phyloP scores from a whole-genome alignment of 2,888 invertebrate genomes.

The Caenorhabditis auriculariae region DNA sequence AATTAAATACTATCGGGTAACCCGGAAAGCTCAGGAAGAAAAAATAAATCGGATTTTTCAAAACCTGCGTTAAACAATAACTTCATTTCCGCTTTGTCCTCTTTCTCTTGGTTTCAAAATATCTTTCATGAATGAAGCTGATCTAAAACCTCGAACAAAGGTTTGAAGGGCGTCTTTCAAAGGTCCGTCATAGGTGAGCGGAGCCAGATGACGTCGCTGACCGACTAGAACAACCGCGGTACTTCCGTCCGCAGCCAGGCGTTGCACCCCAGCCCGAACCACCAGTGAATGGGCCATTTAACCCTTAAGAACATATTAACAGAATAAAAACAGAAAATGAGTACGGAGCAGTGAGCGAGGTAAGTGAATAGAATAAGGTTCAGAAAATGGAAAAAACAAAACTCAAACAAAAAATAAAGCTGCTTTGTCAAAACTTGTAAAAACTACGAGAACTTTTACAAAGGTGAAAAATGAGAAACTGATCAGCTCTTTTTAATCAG shows the following conservation, averaged over 20 bases:
- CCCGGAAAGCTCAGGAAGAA: no score
- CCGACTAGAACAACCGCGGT: slow-evolving; percentile 21
- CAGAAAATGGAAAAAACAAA: neutral
- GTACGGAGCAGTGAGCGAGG: neutral
- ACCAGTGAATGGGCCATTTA: neutral
- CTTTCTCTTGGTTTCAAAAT: no score
- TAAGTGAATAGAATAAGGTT: slow-evolving; percentile 1
- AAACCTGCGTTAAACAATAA: no score
- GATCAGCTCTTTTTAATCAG: no score
- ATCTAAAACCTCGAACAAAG: slow-evolving; percentile 20
- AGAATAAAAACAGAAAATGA: slow-evolving; percentile 5
- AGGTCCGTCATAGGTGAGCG: slow-evolving; percentile 11
- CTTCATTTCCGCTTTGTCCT: no score
- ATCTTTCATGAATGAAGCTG: no score
- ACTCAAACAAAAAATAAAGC: no score
- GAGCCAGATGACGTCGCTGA: slow-evolving; percentile 11
- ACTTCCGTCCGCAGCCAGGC: slow-evolving; percentile 9
- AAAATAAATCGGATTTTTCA: no score
- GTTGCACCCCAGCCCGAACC: slow-evolving; percentile 20
- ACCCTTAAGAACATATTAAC: neutral
- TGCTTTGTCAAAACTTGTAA: no score
- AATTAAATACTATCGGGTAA: no score
- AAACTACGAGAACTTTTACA: no score
- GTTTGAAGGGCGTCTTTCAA: slow-evolving; percentile 6
- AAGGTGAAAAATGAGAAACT: no score